These are phyloP conservation scores for Didymodactylos carnosus DNA, from an alignment of 2,888 invertebrate genomes.

Conservation along the genomic window DNA sequence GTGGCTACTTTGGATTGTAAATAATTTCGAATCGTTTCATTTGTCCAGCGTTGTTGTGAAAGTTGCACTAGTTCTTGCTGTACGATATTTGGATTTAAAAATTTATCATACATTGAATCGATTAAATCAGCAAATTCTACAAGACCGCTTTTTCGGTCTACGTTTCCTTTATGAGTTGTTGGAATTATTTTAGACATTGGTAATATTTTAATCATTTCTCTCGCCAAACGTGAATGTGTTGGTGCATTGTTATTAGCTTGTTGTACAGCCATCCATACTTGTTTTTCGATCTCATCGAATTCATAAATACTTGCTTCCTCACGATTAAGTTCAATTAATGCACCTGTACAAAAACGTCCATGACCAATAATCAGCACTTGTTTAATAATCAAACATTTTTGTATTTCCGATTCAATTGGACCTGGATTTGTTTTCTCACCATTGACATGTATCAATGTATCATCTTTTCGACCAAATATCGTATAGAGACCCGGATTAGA, in stretches of 20 bases:
- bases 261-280: neutral
- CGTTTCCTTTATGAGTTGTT: neutral
- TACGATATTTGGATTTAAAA: neutral
- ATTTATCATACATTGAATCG: neutral
- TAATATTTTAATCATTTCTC: neutral
- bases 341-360: neutral
- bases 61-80: neutral
- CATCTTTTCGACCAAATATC: neutral
- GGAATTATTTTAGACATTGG: neutral
- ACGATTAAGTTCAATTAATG: neutral
- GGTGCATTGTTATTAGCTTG: neutral
- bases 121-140: neutral
- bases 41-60: neutral
- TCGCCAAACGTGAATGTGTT: neutral
- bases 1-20: neutral
- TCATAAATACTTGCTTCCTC: neutral
- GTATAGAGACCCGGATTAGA: neutral
- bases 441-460: neutral
- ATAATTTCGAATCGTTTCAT: neutral
- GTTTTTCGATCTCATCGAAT: neutral
- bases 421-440: neutral
- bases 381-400: neutral
- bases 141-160: neutral
- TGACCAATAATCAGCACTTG: neutral
- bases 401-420: neutral